Conservation (phyloP, 2,888 invertebrate species). For the Ormyrus nitidulus region DNA sequence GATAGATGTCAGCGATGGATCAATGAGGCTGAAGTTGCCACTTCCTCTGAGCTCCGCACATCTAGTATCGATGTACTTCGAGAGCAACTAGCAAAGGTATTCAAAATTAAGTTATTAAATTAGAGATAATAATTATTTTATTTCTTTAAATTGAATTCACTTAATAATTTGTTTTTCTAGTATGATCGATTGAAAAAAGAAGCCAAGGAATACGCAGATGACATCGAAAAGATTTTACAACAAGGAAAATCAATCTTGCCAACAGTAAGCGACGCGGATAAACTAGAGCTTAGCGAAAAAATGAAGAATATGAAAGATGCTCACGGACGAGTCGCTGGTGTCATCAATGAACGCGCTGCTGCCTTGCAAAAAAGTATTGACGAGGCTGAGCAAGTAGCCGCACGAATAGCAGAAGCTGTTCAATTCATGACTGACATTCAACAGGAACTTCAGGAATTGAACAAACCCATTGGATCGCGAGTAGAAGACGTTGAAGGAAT, state of each 20-base stretch:
- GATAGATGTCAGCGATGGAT: constrained; percentile 92
- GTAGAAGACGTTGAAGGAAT: constrained; percentile 93
- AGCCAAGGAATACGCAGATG: constrained; percentile 82
- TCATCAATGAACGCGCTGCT: constrained; percentile 86
- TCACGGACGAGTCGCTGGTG: constrained; percentile 84
- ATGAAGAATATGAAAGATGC: constrained; percentile 87
- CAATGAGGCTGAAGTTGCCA: constrained; percentile 91
- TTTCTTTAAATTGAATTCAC: neutral
- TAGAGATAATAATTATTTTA: constrained; percentile 3
- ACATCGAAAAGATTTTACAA: constrained; percentile 85
- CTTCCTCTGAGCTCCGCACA: constrained; percentile 87
- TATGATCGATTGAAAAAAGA: constrained; percentile 88
- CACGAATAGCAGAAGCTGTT: constrained; percentile 86
- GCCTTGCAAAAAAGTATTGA: constrained; percentile 86
- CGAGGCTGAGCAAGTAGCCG: constrained; percentile 88
- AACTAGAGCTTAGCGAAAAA: constrained; percentile 88
- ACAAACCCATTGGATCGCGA: constrained; percentile 90
- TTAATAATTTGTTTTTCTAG: constrained; percentile 65
- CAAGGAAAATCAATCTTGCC: constrained; percentile 88
- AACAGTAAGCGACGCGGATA: constrained; percentile 90
- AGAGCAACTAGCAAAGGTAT: constrained; percentile 89
- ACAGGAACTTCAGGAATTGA: constrained; percentile 87
- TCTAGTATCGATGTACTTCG: constrained; percentile 89
- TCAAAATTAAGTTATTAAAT: constrained; percentile 76
- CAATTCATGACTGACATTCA: constrained; percentile 90